A percentile compares a stretch with the other conserved stretches of the same genome.
These are phyloP conservation scores for Sinodicranocentrus sp. DNA, from an alignment of 2,888 invertebrate genomes.

Conservation along the genomic window DNA sequence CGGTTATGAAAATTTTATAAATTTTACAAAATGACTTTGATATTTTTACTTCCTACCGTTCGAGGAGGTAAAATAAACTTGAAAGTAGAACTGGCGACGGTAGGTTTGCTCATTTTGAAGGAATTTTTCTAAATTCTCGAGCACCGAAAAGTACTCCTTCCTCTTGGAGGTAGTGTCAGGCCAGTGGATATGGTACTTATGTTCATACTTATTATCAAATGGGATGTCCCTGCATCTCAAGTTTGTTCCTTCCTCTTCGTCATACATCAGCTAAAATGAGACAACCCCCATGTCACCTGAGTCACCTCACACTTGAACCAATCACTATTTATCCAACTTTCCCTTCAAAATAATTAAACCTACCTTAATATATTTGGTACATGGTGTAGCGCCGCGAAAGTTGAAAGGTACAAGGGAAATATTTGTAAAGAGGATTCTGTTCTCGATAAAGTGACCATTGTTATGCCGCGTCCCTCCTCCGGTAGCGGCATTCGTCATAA, in stretches of 20 bases:
- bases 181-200: conserved; percentile 67
- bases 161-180: conserved; percentile 40
- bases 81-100: conserved; percentile 66
- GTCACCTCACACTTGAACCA: too few relatives aligned
- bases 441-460: conserved; percentile 57
- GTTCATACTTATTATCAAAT: conserved; percentile 37
- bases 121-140: conserved; percentile 63
- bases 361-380: conserved; percentile 64
- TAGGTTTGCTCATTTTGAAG: conserved; percentile 58
- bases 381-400: conserved; percentile 58
- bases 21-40: neutral
- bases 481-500: conserved; percentile 24
- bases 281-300: too few relatives aligned
- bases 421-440: conserved; percentile 56
- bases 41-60: conserved; percentile 31
- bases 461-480: conserved; percentile 2
- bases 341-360: too few relatives aligned
- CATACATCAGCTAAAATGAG: conserved; percentile 52
- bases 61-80: conserved; percentile 62
- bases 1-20: too few relatives aligned
- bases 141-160: conserved; percentile 63
- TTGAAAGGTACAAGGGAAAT: conserved; percentile 60
- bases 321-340: too few relatives aligned
- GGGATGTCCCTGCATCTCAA: conserved; percentile 51
- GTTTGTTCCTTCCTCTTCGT: conserved; percentile 62